Evolutionary conservation across 2,888 invertebrate species (phyloP).

Genomic region (Lepetodrilus schrolli): DNA sequence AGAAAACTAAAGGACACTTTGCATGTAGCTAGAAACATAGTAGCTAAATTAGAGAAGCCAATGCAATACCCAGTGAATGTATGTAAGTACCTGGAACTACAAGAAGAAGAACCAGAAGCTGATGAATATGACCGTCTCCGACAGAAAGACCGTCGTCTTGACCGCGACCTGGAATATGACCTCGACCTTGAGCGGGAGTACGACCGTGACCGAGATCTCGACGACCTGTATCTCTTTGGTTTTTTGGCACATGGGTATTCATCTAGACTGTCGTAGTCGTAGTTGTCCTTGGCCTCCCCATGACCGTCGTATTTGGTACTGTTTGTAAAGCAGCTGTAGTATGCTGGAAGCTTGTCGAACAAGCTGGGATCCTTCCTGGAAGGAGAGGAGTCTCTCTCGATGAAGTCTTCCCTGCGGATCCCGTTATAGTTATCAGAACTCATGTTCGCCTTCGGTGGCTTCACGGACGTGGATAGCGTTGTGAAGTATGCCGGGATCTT

Average conservation of each 20-base stretch:
- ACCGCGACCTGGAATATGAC: slow-evolving; percentile 45
- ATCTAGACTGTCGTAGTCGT: neutral
- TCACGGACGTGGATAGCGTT: slow-evolving; percentile 60
- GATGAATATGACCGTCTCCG: slow-evolving; percentile 46
- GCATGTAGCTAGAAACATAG: too few relatives aligned
- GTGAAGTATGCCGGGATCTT: slow-evolving; percentile 71
- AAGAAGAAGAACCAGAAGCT: slow-evolving; percentile 44
- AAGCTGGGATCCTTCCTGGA: slow-evolving; percentile 36
- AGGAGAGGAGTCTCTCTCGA: slow-evolving; percentile 59
- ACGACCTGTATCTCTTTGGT: neutral
- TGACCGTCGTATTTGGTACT: slow-evolving; percentile 68
- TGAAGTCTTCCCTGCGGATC: slow-evolving; percentile 38
- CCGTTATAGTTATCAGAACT: slow-evolving; percentile 4
- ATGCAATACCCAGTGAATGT: too few relatives aligned
- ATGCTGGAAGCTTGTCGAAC: slow-evolving; percentile 69
- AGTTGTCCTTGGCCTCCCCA: neutral
- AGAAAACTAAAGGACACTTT: too few relatives aligned
- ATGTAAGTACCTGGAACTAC: slow-evolving; percentile 32
- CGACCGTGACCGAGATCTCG: slow-evolving; percentile 37
- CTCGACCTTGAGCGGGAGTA: slow-evolving; percentile 42
- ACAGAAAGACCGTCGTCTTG: slow-evolving; percentile 19
- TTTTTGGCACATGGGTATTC: neutral
- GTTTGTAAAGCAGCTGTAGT: slow-evolving; percentile 72
- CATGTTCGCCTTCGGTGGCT: slow-evolving; percentile 51
- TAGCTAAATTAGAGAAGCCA: too few relatives aligned